phyloP scores from a whole-genome alignment of 2,888 invertebrate species.

The Papilio gigon region DNA sequence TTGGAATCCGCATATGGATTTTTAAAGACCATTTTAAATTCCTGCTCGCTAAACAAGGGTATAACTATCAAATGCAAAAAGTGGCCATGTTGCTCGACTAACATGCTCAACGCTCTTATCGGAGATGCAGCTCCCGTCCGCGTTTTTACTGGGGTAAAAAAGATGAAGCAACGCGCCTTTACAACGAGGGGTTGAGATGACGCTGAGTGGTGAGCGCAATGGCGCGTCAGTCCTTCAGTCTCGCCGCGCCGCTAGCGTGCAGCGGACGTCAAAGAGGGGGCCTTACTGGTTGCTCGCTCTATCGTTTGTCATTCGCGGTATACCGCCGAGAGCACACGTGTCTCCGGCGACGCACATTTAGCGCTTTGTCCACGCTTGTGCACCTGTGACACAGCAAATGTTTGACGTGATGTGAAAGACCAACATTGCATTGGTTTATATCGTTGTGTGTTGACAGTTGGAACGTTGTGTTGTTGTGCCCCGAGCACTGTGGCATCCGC shows the following conservation, averaged over 20 bases:
- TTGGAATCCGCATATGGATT: neutral
- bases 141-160: conserved; percentile 59
- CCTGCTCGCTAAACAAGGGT: conserved; percentile 68
- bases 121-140: conserved; percentile 49
- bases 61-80: conserved; percentile 74
- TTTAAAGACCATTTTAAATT: neutral
- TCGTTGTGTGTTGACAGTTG: conserved; percentile 55
- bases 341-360: conserved; percentile 60
- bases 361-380: conserved; percentile 61
- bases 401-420: conserved; percentile 77
- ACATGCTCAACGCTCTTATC: conserved; percentile 54
- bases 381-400: conserved; percentile 77
- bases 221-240: conserved; percentile 65
- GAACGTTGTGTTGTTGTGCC: conserved; percentile 63
- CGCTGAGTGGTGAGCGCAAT: conserved; percentile 54
- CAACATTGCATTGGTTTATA: conserved; percentile 57
- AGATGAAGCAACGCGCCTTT: conserved; percentile 51
- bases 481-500: conserved; percentile 59
- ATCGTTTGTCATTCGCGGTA: conserved; percentile 72
- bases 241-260: conserved; percentile 72
- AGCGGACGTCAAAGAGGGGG: conserved; percentile 65
- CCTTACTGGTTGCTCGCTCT: conserved; percentile 54
- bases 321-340: conserved; percentile 77
- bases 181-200: conserved; percentile 61
- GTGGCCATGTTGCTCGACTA: conserved; percentile 61